Evolutionary conservation across 2,113 vertebrate species (phyloP).

Genomic region (Pavo muticus): DNA sequence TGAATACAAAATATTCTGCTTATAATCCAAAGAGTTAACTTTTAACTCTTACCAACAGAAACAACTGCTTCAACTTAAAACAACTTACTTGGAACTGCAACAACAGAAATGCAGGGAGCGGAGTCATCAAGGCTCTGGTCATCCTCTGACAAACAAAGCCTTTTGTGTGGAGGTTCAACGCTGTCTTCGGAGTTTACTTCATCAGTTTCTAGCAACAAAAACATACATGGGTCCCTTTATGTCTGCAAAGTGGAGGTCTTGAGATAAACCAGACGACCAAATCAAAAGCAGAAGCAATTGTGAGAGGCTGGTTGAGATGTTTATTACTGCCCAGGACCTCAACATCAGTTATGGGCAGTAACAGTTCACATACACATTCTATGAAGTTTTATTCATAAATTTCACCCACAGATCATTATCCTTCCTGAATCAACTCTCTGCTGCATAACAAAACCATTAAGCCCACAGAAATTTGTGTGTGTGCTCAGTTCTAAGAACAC

Average conservation of each 20-base stretch:
- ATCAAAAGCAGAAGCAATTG: not conserved
- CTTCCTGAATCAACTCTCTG: not conserved
- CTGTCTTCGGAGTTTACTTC: slow-evolving; percentile 88
- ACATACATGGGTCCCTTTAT: not conserved
- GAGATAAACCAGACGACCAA: slow-evolving; percentile 3
- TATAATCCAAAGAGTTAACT: not conserved
- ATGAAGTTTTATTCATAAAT: not conserved
- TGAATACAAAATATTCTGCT: not conserved
- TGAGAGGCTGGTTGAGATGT: not conserved
- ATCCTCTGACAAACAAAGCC: slow-evolving; percentile 89
- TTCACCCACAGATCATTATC: not conserved
- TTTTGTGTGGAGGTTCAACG: slow-evolving; percentile 88
- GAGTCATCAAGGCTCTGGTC: slow-evolving; percentile 84
- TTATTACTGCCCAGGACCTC: not conserved
- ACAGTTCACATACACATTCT: not conserved
- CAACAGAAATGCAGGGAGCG: slow-evolving; percentile 88
- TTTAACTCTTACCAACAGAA: not conserved
- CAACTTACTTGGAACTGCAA: slow-evolving; percentile 91
- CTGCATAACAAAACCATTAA: not conserved
- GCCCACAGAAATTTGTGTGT: not conserved
- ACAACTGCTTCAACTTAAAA: not conserved
- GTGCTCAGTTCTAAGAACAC: not conserved
- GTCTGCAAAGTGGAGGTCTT: not conserved
- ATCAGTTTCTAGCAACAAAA: slow-evolving; percentile 78
- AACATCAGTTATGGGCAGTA: not conserved